Evolutionary conservation across 1,140 invertebrate species (phyloP), one percentile per base, ranked within the genome.

Genomic region (Drosophila lowei): DNA sequence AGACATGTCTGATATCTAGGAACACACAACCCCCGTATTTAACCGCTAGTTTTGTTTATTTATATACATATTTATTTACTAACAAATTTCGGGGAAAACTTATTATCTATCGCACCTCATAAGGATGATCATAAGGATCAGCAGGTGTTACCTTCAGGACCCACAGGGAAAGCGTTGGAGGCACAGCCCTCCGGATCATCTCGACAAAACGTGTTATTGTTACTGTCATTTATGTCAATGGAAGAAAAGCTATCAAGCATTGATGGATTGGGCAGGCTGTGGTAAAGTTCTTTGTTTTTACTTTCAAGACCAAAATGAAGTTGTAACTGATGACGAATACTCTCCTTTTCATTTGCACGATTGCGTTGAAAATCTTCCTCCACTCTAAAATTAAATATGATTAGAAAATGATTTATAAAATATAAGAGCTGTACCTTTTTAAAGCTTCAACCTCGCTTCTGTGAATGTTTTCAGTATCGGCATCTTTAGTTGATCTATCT

Each of bases 361-460:
- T 96, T 96, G 16, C 93, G 92, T 80, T 96, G 94, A 86, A 96
- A 96, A 78, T 96, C 95, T 79, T 95, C 95, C 89, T 96, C 95
- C 2, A 93, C 93, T 80, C 93, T 86, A 55, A 58, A 66, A 55
- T 18, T 1, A 34, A 4, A 23, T 38, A 9, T 5, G 34, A 11
- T 25, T 42, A 23, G 21, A 23, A 46, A 52, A 4, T 50, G 7
- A 30, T 13, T 38, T 38, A 30, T 7, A 16, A 43, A 11, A 13
- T 18, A 3, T n/a, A 21, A 13, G 18, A 15, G 34, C 2, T 13
- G 1, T 60, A 83, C 81, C 77, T 93, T 79, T 94, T 93, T 94
- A 97, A 96, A 30, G 94, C 95, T 91, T 96, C 95, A 64, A 96
- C 92, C 90, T 97, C 96, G 48, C 93, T 93, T 48, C 94, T 92